Base-by-base conservation (phyloP, 2,113 vertebrate genomes). In the Labeo rohita region DNA sequence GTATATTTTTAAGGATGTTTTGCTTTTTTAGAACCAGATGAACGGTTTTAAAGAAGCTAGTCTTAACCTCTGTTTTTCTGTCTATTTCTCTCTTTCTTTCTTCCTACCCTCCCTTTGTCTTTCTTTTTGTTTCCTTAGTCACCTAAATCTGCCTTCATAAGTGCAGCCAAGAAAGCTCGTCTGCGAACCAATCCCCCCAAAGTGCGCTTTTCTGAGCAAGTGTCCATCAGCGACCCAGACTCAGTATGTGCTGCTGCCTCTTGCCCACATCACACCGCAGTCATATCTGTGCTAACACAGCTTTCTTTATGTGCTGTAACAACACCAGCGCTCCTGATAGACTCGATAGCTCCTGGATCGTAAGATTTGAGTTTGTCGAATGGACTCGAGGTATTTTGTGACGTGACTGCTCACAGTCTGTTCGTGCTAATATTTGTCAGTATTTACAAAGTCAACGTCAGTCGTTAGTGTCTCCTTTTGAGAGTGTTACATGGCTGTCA, bases 101-200 rank as follows among this genome's bases (percentile, higher is more conserved):
- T 70, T 74, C 78, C 87, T 66, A 88, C 72, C 77, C 88, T 65
- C 80, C 88, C 91, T 84, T 89, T 90, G 81, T 87, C 72, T 83
- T 83, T 82, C 91, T 84, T 89, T 90, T 81, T 86, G 59, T 80
- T 83, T 82, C 83, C 66, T 73, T 91, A 99, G 98, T 99, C 97
- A 91, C 97, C 97, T 86, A 99, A 98, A 93, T 99, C 98, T 87
- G 98, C 98, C 93, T 99, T 99, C 94, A 99, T 99, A 95, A 99
- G 97, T 39, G 97, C 97, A 93, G 97, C 96, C 90, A 99, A 97
- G 95, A 99, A 99, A 95, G 97, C 97, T 68, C 97, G 96, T 89
- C 96, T 99, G 77, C 95, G 96, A 92, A 98, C 96, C 87, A 98
- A 99, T 91, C 97, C 98, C 0, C 96, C 91, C 28, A 99, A 98